Evolutionary conservation across 92 coral and sea anemone species (phyloP), one percentile per base, ranked within the genome.

Genomic region (Porites lobata): DNA sequence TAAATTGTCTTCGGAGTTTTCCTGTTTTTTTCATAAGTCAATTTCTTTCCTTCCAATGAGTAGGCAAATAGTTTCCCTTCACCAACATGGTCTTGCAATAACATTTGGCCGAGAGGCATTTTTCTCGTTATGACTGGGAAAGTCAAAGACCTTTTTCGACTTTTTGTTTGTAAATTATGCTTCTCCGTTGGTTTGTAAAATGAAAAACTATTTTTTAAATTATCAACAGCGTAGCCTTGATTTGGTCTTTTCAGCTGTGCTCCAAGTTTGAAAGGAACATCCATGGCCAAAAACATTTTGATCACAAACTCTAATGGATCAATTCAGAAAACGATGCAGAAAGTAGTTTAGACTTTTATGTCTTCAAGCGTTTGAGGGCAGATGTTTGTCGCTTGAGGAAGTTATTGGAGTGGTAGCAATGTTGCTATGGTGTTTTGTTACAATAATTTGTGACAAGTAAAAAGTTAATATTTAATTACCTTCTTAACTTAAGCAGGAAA

Each of bases 11-110:
- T 29, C 29, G 70, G 32, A 18, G 86, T 57, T 29, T 53, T 57
- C 50, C 69, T 69, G 50, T 20, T 71, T 2, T 7, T 70, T 21
- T 32, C 69, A 82, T 43, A n/a, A 70, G 68, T 69, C 11, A 82
- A 70, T 70, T 57, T 82, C 69, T 56, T 82, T 24, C 86, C 86
- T 32, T 82, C 78, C 58, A 82, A 57, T n/a, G 86, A 69, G 86
- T 69, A 82, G 13, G 58, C 7, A 70, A 82, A 70, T 57, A 78
- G 66, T 64, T 58, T 52, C 75, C n/a, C 87, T 15, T 71, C 80
- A 63, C 52, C 53, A 11, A 50, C 74, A 64, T 84, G 78, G 51
- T 82, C 86, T 51, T 84, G 80, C 18, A 84, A 29, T 17, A 74
- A 63, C 64, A 73, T 17, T 73, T 64, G 79, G 64, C 73, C 24